Evolutionary conservation across 1,140 invertebrate genomes (phyloP).

Genomic region (Dufourea novaeangliae): DNA sequence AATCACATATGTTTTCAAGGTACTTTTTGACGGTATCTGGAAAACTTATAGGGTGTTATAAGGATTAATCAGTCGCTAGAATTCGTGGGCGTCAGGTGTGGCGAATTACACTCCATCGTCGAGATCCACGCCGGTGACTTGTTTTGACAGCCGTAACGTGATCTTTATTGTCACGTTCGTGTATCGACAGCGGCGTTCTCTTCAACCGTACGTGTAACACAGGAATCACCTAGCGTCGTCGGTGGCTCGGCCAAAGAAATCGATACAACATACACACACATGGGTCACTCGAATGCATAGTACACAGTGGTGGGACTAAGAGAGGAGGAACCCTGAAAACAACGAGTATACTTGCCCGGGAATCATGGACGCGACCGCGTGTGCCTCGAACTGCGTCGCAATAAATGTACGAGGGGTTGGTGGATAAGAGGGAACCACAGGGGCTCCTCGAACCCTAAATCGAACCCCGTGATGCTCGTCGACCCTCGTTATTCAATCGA

Average conservation of each 20-base stretch:
- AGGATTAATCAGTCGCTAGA: too few relatives aligned
- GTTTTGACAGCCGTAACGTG: background rate
- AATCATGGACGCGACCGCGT: background rate
- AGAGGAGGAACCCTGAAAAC: too few relatives aligned
- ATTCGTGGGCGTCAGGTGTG: background rate
- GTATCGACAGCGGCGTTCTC: background rate
- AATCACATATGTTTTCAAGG: too few relatives aligned
- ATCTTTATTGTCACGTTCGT: background rate
- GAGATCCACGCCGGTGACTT: conserved; percentile 2
- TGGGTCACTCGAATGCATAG: background rate
- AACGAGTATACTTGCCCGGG: background rate
- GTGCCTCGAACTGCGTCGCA: background rate
- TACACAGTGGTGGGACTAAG: background rate
- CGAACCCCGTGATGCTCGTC: background rate
- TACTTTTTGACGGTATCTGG: too few relatives aligned
- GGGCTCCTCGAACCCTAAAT: background rate
- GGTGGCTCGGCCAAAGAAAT: background rate
- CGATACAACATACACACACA: too few relatives aligned
- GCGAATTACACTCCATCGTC: background rate
- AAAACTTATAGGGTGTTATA: too few relatives aligned
- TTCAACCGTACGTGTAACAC: too few relatives aligned
- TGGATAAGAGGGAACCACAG: background rate
- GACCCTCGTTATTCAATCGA: conserved; percentile 6
- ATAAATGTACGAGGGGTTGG: background rate
- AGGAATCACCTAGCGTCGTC: background rate